Percentiles rank a stretch among this genome's conserved stretches.
Evolutionary conservation across 2,888 invertebrate genomes (phyloP).

Genomic region (Gryllus longicercus): DNA sequence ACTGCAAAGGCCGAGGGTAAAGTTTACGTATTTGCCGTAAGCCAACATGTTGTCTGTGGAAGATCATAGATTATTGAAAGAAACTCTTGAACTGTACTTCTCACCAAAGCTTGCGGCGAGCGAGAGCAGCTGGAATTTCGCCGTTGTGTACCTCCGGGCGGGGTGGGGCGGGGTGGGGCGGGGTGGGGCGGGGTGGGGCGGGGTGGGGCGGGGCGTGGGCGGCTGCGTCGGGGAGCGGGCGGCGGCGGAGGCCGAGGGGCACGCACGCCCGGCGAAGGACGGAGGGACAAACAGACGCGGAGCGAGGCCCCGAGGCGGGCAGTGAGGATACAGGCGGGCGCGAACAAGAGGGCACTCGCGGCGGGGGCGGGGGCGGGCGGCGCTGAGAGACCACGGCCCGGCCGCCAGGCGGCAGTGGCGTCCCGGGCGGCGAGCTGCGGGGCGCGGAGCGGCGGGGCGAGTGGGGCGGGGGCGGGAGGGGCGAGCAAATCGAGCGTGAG

Average conservation of each 20-base stretch:
- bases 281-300: neutral
- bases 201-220: too few relatives aligned
- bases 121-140: too few relatives aligned
- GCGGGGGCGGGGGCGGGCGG: neutral
- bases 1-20: too few relatives aligned
- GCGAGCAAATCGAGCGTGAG: constrained; percentile 21
- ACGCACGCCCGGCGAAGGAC: neutral
- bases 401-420: neutral
- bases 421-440: neutral
- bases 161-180: neutral
- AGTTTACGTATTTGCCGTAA: too few relatives aligned
- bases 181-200: too few relatives aligned
- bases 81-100: too few relatives aligned
- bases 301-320: neutral
- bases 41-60: too few relatives aligned
- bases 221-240: neutral
- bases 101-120: too few relatives aligned
- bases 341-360: neutral
- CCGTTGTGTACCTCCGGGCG: too few relatives aligned
- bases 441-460: neutral
- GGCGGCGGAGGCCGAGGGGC: neutral
- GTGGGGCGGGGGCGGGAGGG: constrained; percentile 5
- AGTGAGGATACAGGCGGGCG: neutral
- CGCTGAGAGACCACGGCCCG: neutral
- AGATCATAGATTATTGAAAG: too few relatives aligned